Evolutionary conservation across 1,140 invertebrate species (phyloP), one percentile per base, ranked within the genome.

Genomic region (Micrasema minimum): DNA sequence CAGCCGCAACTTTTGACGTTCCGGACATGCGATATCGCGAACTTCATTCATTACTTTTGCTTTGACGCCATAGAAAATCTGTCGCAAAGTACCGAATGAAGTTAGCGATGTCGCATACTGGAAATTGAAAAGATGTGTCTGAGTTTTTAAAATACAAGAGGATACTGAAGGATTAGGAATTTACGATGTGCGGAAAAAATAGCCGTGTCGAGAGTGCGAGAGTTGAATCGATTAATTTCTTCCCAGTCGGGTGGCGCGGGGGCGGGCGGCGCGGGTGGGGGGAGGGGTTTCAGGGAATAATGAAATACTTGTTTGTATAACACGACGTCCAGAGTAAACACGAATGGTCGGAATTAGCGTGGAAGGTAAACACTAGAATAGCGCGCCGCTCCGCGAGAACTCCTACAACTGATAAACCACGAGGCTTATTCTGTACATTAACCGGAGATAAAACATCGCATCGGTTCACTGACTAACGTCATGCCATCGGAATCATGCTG

Each of bases 241-340:
- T 31, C n/a, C n/a, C 26, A 31, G 26, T 7, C 26, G 16, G 46
- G 2, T 10, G 46, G 10, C 4, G 14, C 11, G 46, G 18, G 18
- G 11, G 2, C 14, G 18, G 14, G 18, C 2, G 18, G 14, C 9
- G 18, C 26, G 16, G 55, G 55, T 31, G 35, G 35, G 16, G 31
- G 46, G 14, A 48, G 45, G 45, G 20, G 16, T 14, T n/a, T 38
- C 53, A 10, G 53, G 53, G 55, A 66, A 51, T 66, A 66, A 66
- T 45, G 31, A 66, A 50, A 66, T 11, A 16, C 35, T 51, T 66
- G 62, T 62, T 62, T 62, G 59, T 37, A 62, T 62, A 45, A 46
- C 43, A 26, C 18, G 38, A 31, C 20, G 59, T n/a, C 31, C 50
- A 66, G 50, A 26, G 48, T 66, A 66, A 66, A 66, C 65, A 66